These are phyloP conservation scores for Drosophila algonquin DNA, from an alignment of 2,888 invertebrate species.

Conservation along the genomic window DNA sequence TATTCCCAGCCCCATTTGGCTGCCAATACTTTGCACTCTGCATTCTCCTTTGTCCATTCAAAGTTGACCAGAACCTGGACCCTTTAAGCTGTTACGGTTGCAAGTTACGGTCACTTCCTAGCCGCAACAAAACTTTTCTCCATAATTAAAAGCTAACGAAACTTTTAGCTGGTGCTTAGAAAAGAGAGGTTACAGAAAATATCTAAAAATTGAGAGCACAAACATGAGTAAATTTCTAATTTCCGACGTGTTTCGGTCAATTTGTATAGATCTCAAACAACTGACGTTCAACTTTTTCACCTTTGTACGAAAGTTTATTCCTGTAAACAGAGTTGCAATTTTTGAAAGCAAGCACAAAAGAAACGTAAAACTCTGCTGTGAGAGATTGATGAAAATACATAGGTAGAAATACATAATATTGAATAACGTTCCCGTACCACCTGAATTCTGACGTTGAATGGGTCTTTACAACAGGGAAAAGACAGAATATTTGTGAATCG, in stretches of 20 bases:
- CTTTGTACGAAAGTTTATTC: constrained; percentile 53
- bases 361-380: not conserved
- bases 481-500: not conserved
- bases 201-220: constrained; percentile 12
- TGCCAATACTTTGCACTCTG: constrained; percentile 50
- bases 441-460: no score
- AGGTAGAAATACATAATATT: not conserved
- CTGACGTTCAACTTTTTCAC: constrained; percentile 37
- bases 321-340: constrained; percentile 9
- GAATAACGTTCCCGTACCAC: not conserved
- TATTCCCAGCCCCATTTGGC: constrained; percentile 49
- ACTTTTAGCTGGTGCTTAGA: constrained; percentile 36
- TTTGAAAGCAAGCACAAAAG: not conserved
- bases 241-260: constrained; percentile 35
- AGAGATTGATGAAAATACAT: no score
- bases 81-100: constrained; percentile 22
- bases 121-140: constrained; percentile 48
- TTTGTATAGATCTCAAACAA: constrained; percentile 44
- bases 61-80: constrained; percentile 3
- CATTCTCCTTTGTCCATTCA: constrained; percentile 18
- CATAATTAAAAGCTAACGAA: constrained; percentile 65
- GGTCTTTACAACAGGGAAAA: no score
- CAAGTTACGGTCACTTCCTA: constrained; percentile 39
- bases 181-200: constrained; percentile 19
- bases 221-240: constrained; percentile 17